phyloP scores from a whole-genome alignment of 2,113 vertebrate species.

The Chinchilla lanigera region DNA sequence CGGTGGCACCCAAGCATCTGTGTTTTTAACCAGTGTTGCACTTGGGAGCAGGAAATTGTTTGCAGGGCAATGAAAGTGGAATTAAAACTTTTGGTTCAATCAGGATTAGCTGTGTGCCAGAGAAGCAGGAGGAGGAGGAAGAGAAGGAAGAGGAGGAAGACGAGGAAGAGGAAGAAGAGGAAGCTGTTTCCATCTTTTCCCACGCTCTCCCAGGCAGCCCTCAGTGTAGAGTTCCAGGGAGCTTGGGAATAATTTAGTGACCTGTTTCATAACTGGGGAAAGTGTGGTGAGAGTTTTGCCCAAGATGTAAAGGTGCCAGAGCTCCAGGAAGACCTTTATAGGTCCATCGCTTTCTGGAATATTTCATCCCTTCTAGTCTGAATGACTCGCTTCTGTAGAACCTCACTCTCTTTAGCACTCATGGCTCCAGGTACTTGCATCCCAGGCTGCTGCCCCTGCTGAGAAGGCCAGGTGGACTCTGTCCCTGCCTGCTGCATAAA shows the following conservation, averaged over 20 bases:
- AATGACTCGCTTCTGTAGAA: not conserved
- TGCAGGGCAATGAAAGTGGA: conserved; percentile 73
- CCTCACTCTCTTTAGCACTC: not conserved
- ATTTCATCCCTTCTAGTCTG: not conserved
- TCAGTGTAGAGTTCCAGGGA: not conserved
- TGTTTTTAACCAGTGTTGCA: conserved; percentile 73
- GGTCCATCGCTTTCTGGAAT: not conserved
- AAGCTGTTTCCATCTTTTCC: conserved; percentile 49
- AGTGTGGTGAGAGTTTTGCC: too few relatives aligned
- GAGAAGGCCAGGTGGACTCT: not conserved
- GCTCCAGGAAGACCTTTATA: not conserved
- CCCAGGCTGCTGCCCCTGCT: accelerated
- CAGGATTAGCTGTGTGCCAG: not conserved
- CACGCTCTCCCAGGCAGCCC: conserved; percentile 55
- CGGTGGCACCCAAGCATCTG: conserved; percentile 65
- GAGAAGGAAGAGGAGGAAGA: not conserved
- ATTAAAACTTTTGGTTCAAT: not conserved
- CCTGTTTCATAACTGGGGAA: not conserved
- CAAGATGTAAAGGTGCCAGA: not conserved
- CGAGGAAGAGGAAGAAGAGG: not conserved
- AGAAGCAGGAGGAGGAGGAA: not conserved
- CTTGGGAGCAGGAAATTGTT: conserved; percentile 81
- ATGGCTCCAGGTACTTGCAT: accelerated
- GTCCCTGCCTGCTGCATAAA: not conserved
- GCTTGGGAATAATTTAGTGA: not conserved